Evolutionary conservation across 2,888 invertebrate genomes (phyloP), one percentile per base, ranked within the genome.

Genomic region (Agelastica alni): DNA sequence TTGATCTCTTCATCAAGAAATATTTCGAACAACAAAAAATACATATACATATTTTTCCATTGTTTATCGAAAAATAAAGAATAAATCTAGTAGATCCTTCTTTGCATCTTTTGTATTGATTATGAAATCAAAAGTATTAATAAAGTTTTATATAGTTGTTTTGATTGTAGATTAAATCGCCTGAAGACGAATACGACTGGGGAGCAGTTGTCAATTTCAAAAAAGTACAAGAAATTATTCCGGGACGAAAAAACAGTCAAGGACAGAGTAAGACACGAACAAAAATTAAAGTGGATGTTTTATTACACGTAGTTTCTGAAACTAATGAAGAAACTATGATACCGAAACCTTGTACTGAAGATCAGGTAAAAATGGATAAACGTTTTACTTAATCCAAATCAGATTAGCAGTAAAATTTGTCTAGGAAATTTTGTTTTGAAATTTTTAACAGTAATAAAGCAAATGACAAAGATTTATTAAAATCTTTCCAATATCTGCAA

Each of bases 151-250:
- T n/a, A n/a, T n/a, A n/a, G n/a, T n/a, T n/a, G n/a, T n/a, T n/a
- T n/a, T n/a, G n/a, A n/a, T 70, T 69, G 18, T 59, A 91, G 89
- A 83, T 93, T 2, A 89, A 91, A 78, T 89, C 89, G 63, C 89
- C 88, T 36, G 86, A 85, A 26, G 83, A 89, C 62, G 91, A 93
- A 70, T 98, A 94, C 75, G 97, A 96, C 67, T 99, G 99, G 98
- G 96, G 96, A 7, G 91, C 94, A 41, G 87, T 99, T 46, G 85
- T 99, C 1, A 96, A 95, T 77, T 96, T 93, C 72, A 89, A 91
- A 68, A 77, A 77, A 62, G 69, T 72, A 2, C 62, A 60, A 16
- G 66, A 64, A 45, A 59, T 65, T 7, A 67, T 75, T 42, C 61
- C 57, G 26, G 56, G 60, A 1, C 56, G 59, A 12, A 68, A 65